Base-by-base conservation (phyloP, 2,797 vertebrate genomes). In the Peromyscus nudipes region DNA sequence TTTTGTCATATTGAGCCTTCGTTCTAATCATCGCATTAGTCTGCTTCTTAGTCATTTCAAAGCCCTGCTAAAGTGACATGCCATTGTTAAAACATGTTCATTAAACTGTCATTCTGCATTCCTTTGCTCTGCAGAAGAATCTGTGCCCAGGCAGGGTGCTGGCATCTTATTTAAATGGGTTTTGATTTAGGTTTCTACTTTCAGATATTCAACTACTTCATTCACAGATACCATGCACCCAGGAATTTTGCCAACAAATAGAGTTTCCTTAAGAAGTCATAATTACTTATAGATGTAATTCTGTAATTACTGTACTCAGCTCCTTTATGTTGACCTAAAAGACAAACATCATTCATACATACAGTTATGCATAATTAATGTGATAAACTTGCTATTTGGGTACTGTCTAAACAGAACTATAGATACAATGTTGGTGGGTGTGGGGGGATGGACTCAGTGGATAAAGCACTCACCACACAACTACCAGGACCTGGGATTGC, bases 1-100 rank as follows among this genome's bases (percentile, higher is more conserved):
- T 96, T 98, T 97, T 98, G 95, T 97, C 96, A 97, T 94, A 97
- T 97, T 96, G 97, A 96, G 67, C 14, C 83, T 97, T 96, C 89
- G 49, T 69, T 96, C 71, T 95, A 96, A 98, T 97, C 91, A 97
- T 97, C 77, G 80, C 91, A 96, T 98, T 98, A 98, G 96, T 67
- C 60, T 95, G 86, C 57, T 96, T 97, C 91, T 97, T 97, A 97
- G 95, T 96, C 92, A 97, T 93, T 97, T 93, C 83, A 91, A 89
- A 97, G 94, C 95, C 57, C 12, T 79, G 94, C 95, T 43, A 90
- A 96, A 87, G 40, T 2, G 73, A 94, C 86, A 88, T 75, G 62
- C 49, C 71, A 40, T 92, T 94, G 89, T 94, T 96, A 96, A 92
- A 96, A 94, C 37, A 77, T n/a, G 1, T 92, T 96, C 76, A 19